Evolutionary conservation across 2,113 vertebrate genomes (phyloP).

Genomic region (Myanophis thanlyinensis): DNA sequence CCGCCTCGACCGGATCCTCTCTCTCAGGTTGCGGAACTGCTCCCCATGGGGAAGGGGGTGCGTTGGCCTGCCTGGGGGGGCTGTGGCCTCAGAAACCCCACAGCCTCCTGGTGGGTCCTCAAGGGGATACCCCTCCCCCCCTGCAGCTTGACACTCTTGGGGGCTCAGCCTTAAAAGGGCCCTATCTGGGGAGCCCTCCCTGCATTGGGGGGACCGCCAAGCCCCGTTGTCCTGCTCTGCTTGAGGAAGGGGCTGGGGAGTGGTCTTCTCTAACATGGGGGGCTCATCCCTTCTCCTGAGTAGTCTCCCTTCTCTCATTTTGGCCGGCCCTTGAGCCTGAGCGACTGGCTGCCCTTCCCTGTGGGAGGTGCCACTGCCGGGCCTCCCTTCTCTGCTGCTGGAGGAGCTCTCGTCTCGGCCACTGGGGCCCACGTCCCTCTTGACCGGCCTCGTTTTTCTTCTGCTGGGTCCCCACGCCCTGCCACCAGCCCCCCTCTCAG

Average conservation of each 20-base stretch:
- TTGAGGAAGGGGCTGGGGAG: background rate
- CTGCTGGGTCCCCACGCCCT: background rate
- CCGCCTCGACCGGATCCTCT: background rate
- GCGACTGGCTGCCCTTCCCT: fast-evolving
- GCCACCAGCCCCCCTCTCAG: background rate
- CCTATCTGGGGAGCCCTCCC: background rate
- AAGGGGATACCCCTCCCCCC: too few species aligned
- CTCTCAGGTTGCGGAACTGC: background rate
- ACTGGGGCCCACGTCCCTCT: background rate
- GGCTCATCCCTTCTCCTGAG: too few species aligned
- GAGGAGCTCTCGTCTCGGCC: too few species aligned
- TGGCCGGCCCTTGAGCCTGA: background rate
- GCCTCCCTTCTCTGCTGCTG: background rate
- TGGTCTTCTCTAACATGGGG: background rate
- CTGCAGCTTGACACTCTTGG: background rate
- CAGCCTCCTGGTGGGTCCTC: background rate
- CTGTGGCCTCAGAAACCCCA: background rate
- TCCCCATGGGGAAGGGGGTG: background rate
- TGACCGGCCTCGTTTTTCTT: background rate
- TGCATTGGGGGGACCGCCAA: background rate
- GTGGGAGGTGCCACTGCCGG: too few species aligned
- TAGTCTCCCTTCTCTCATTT: too few species aligned
- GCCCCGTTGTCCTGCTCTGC: background rate
- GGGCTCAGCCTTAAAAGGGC: background rate
- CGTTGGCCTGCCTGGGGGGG: fast-evolving